Base-by-base conservation (phyloP, 2,888 invertebrate genomes). In the Carcina quercana region DNA sequence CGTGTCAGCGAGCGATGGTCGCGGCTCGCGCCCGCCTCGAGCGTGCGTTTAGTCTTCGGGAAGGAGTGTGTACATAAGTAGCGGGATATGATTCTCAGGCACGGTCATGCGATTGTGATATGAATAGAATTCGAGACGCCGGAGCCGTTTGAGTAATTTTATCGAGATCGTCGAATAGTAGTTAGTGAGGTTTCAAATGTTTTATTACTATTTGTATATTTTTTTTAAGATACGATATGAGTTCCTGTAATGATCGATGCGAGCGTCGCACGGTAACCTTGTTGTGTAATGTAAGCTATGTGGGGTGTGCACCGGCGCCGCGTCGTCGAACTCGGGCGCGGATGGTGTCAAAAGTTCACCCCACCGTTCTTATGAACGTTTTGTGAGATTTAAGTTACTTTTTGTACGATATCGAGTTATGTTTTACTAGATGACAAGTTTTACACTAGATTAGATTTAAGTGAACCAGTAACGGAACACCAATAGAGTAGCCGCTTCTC, bases 401-500 rank as follows among this genome's bases (percentile, higher is more conserved):
- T 75, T 79, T 67, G 64, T 75, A 73, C 56, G 67, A 73, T 74
- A 70, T 70, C 59, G 68, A 60, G 59, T 72, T 70, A 65, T 70
- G 70, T 68, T 73, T 46, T 50, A 74, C 67, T 83, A 83, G 78
- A 71, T 69, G 76, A 75, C 76, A 72, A 76, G 82, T 70, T 83
- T 73, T 79, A 84, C 79, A 79, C 71, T 85, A 84, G 79, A 62
- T 68, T 85, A 85, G 84, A 71, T 65, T n/a, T 84, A 84, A 85
- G 85, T 59, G 73, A 79, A 74, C 72, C 82, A 76, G 78, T 80
- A 76, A 78, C 66, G 73, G 71, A 71, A 85, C 85, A 85, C 85
- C 85, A 83, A 80, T 83, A 85, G 82, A 63, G 78, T 84, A 83
- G 83, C 83, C 80, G 84, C 83, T 80, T 83, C 73, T 76, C 73